These are phyloP conservation scores for Oophaga sylvatica DNA, from an alignment of 2,797 vertebrate species.

Conservation along the genomic window DNA sequence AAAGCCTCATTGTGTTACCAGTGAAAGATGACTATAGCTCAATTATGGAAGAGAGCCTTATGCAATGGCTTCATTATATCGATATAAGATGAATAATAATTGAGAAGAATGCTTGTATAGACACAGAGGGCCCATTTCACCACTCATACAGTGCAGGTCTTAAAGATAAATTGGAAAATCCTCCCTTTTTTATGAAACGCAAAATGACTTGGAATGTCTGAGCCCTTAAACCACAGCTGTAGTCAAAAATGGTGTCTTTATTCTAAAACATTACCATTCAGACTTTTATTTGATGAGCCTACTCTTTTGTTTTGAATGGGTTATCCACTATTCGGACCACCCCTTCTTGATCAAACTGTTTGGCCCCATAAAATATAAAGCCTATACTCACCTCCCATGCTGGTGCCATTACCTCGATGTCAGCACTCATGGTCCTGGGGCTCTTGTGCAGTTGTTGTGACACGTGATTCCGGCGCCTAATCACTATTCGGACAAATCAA, in stretches of 20 bases:
- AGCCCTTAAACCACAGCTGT: background rate
- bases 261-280: background rate
- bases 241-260: background rate
- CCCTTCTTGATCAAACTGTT: too few species aligned
- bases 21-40: slow-evolving; percentile 21
- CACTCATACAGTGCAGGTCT: background rate
- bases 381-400: too few species aligned
- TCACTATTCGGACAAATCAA: too few species aligned
- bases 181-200: background rate
- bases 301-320: too few species aligned
- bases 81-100: background rate
- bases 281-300: background rate
- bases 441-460: too few species aligned
- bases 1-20: background rate
- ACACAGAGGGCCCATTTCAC: background rate
- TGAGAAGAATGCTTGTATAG: background rate
- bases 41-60: slow-evolving; percentile 10
- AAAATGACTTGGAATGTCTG: background rate
- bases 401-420: too few species aligned
- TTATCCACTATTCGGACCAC: too few species aligned
- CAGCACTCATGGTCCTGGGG: too few species aligned
- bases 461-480: too few species aligned
- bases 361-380: too few species aligned
- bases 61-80: slow-evolving; percentile 23
- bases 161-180: background rate